phyloP scores from a whole-genome alignment of 92 coral and sea anemone species.

The Palythoa heliodiscus region DNA sequence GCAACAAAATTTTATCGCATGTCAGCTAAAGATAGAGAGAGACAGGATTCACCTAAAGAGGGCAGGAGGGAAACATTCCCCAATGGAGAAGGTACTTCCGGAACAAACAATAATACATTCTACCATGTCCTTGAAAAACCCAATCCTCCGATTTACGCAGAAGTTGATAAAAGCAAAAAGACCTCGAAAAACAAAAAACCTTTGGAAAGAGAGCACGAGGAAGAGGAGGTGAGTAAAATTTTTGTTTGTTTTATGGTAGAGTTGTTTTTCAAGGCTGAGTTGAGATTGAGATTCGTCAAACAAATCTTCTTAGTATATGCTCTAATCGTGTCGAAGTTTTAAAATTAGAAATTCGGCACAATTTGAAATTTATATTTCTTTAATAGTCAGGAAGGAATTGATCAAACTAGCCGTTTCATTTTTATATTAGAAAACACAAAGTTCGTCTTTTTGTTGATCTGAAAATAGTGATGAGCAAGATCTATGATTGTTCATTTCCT shows the following conservation, averaged over 20 bases:
- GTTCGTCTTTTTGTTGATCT: too few species aligned
- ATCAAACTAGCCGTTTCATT: too few species aligned
- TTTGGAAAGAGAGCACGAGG: conserved; percentile 36
- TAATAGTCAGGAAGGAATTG: too few species aligned
- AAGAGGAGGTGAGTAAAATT: conserved; percentile 13
- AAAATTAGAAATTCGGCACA: too few species aligned
- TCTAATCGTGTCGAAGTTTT: too few species aligned
- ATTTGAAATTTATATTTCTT: too few species aligned
- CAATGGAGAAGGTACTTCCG: conserved; percentile 22
- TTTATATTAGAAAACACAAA: too few species aligned
- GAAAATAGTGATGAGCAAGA: too few species aligned
- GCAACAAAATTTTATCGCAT: conserved; percentile 59
- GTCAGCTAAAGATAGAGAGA: conserved; percentile 29
- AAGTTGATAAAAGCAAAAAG: conserved; percentile 77
- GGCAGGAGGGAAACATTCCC: conserved; percentile 28
- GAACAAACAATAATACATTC: conserved; percentile 13
- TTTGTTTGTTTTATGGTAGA: not conserved
- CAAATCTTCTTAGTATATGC: too few species aligned
- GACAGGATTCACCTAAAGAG: conserved; percentile 23
- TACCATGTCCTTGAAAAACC: conserved; percentile 67
- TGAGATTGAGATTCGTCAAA: too few species aligned
- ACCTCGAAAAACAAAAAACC: conserved; percentile 11
- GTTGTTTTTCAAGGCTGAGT: too few species aligned
- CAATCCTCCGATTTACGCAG: conserved; percentile 66
- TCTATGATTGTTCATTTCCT: too few species aligned